Evolutionary conservation across 1,140 invertebrate species (phyloP), one percentile per base, ranked within the genome.

Genomic region (Vollenhovia emeryi): DNA sequence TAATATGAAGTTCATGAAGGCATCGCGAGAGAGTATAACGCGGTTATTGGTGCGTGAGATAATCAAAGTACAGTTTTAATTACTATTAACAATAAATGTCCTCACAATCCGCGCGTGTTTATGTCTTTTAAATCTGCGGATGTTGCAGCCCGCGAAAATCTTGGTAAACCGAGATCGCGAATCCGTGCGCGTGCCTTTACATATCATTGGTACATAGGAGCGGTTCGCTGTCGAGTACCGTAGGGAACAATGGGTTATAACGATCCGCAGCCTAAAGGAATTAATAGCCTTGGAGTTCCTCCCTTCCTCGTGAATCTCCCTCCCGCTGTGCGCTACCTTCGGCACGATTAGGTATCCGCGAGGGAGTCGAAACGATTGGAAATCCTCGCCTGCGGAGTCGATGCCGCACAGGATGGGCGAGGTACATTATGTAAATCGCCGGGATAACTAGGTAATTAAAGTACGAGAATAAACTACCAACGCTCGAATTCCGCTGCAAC

Each of bases 381-480:
- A 90, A 88, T 82, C 80, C 89, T 86, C 71, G 73, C 57, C 78
- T n/a, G 85, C 85, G 60, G 59, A 74, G 79, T 79, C 88, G 78
- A 43, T 71, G 74, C 50, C 36, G 59, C 45, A 50, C 55, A 24
- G 62, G 82, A 80, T 86, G 68, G 62, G 69, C 86, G 40, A 86
- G 55, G 86, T 90, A 87, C 89, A 90, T 90, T 90, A 90, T 90
- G 89, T 90, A 90, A 90, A 90, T 90, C 79, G 86, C 62, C 15
- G 73, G 79, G 89, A 88, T 90, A 90, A 90, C 89, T 90, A 90
- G 88, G 88, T 90, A 90, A 90, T 90, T 90, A 90, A 90, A 90
- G 89, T 90, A 90, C 89, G 89, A 30, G 86, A 88, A 90, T 90
- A 90, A 90, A 90, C 89, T 90, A 90, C 78, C 60, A 84, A 88